These are phyloP conservation scores for Anas bahamensis DNA, from an alignment of 2,797 vertebrate genomes.

Conservation along the genomic window DNA sequence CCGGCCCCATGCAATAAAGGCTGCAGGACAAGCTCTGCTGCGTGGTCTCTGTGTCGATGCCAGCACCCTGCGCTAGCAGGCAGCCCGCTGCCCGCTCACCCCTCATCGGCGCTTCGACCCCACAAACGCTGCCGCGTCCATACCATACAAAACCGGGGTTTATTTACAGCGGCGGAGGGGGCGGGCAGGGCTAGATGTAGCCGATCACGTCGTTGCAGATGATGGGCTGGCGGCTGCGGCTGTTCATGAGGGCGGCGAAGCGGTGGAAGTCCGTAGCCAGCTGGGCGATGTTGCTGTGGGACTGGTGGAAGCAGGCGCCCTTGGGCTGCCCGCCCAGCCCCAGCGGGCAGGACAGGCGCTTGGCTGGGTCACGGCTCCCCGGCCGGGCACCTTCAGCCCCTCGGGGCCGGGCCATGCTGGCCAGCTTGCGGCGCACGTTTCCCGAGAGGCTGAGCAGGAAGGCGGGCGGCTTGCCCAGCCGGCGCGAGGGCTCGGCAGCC, in stretches of 20 bases:
- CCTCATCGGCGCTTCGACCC: background rate
- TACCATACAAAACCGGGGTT: slow-evolving; percentile 44
- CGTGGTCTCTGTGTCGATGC: background rate
- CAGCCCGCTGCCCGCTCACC: too few relatives aligned
- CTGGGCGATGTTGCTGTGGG: slow-evolving; percentile 88
- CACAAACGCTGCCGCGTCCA: background rate
- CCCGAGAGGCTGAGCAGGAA: slow-evolving; percentile 91
- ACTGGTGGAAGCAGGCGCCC: slow-evolving; percentile 91
- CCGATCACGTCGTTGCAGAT: slow-evolving; percentile 95
- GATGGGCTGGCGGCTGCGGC: slow-evolving; percentile 96
- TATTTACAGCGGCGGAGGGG: slow-evolving; percentile 57
- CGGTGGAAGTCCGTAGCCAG: slow-evolving; percentile 86
- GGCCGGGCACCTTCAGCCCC: slow-evolving; percentile 56
- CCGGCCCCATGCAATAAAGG: background rate
- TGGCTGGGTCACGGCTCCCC: slow-evolving; percentile 72
- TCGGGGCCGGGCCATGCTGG: slow-evolving; percentile 84
- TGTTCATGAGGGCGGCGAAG: slow-evolving; percentile 92
- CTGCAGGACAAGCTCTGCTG: background rate
- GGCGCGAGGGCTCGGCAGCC: slow-evolving; percentile 76
- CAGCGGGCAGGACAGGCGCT: slow-evolving; percentile 92
- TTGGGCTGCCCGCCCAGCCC: slow-evolving; percentile 81
- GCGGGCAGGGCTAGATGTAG: slow-evolving; percentile 85
- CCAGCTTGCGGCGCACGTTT: slow-evolving; percentile 86
- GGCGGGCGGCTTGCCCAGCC: slow-evolving; percentile 87
- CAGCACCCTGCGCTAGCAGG: background rate